phyloP scores from a whole-genome alignment of 2,888 invertebrate genomes.

The Mesodorylaimus sp. region DNA sequence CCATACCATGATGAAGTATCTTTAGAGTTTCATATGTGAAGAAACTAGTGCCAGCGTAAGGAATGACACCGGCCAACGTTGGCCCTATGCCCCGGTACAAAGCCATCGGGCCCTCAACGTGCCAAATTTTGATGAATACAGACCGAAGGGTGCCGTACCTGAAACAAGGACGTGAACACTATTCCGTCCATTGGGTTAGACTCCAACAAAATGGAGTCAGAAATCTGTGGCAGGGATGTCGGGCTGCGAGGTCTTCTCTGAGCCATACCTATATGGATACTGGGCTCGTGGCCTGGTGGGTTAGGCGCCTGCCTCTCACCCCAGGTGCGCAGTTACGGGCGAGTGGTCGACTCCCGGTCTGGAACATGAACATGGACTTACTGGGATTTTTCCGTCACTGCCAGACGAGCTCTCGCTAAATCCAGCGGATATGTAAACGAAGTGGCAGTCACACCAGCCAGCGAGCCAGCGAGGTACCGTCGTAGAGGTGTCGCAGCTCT shows the following conservation, averaged over 20 bases:
- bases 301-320: too few relatives aligned
- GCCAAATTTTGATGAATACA: slow-evolving; percentile 45
- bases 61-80: slow-evolving; percentile 77
- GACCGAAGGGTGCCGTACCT: slow-evolving; percentile 30
- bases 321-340: too few relatives aligned
- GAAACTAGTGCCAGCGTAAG: slow-evolving; percentile 90
- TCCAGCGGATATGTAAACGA: slow-evolving; percentile 86
- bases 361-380: slow-evolving; percentile 38
- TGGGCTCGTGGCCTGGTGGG: too few relatives aligned
- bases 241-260: too few relatives aligned
- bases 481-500: slow-evolving; percentile 35
- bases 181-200: too few relatives aligned
- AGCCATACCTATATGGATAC: too few relatives aligned
- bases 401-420: slow-evolving; percentile 87
- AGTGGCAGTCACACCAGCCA: slow-evolving; percentile 88
- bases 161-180: too few relatives aligned
- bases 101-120: slow-evolving; percentile 53
- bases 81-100: slow-evolving; percentile 72
- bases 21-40: slow-evolving; percentile 90
- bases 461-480: slow-evolving; percentile 68
- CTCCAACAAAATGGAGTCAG: too few relatives aligned
- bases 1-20: slow-evolving; percentile 29
- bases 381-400: slow-evolving; percentile 62
- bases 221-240: too few relatives aligned
- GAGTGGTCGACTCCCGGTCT: too few relatives aligned